A percentile compares a stretch with the other conserved stretches of the same genome.
phyloP scores from a whole-genome alignment of 64 coral and sea anemone species.

The Pocillopora damicornis region DNA sequence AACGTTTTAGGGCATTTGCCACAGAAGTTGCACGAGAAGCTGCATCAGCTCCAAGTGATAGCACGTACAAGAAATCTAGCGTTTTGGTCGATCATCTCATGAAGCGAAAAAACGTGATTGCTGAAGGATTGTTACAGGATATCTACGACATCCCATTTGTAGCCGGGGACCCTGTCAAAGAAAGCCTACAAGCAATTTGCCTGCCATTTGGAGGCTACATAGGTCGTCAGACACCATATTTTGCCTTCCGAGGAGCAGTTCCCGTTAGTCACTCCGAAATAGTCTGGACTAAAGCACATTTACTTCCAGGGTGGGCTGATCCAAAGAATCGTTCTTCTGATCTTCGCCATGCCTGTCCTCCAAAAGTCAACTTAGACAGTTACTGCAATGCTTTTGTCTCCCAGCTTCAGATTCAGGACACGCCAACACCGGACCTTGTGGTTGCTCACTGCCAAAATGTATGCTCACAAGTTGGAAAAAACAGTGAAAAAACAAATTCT shows the following conservation, averaged over 20 bases:
- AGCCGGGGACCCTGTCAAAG: not conserved
- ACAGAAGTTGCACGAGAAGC: slow-evolving; percentile 39
- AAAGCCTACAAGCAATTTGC: not conserved
- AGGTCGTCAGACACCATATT: not conserved
- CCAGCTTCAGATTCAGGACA: slow-evolving; percentile 1
- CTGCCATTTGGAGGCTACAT: not conserved
- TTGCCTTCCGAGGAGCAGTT: slow-evolving; percentile 29
- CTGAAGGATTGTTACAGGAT: not conserved
- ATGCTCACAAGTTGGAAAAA: not conserved
- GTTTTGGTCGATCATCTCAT: slow-evolving; percentile 37
- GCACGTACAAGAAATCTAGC: slow-evolving; percentile 16
- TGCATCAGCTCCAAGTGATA: not conserved
- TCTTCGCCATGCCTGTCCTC: not conserved
- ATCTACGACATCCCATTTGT: slow-evolving; percentile 39
- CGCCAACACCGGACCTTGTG: slow-evolving; percentile 39
- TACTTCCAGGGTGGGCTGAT: slow-evolving; percentile 24
- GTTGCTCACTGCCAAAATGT: slow-evolving; percentile 33
- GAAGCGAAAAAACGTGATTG: slow-evolving; percentile 6
- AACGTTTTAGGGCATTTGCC: slow-evolving; percentile 35
- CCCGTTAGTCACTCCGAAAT: not conserved
- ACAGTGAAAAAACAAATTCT: not conserved
- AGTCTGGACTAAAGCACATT: slow-evolving; percentile 41
- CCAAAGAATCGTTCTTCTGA: not conserved
- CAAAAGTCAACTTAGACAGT: not conserved
- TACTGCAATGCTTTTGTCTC: not conserved